Evolutionary conservation across 92 coral and sea anemone genomes (phyloP), one percentile per base, ranked within the genome.

Genomic region (Epizoanthus scotinus): DNA sequence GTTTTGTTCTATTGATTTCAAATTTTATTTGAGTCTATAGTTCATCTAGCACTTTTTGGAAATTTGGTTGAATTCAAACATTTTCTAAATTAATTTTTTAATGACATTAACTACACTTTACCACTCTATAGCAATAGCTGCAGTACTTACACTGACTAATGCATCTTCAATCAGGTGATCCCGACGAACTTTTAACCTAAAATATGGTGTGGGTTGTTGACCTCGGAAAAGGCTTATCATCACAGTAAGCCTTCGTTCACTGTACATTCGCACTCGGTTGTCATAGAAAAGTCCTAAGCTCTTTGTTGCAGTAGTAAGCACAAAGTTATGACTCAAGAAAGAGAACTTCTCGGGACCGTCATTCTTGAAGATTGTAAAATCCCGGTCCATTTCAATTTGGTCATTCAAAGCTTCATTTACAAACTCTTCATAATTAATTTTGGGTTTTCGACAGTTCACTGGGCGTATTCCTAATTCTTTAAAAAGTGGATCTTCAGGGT

Each of bases 151-250:
- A 70, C 90, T 96, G 49, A 96, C 98, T 42, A 96, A 91, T 54
- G 99, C 99, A 84, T 96, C 99, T 60, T 91, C 98, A 73, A 96
- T 93, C 84, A 96, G 75, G 77, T 94, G 94, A 72, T 96, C 98
- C 67, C 99, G 70, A n/a, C 92, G 88, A 19, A 96, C 99, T 62
- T 92, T 96, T 47, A 96, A 85, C 73, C 95, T 89, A 34, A 96
- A 88, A 80, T 89, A 96, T 8, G 99, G 99, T 8, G 92, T 88
- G 42, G 95, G 94, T 50, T 85, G 96, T n/a, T 96, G 96, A 55
- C 98, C 94, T 28, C 95, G 88, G n/a, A 96, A 91, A 73, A 96
- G 93, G 78, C 99, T 96, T 73, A 93, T 91, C 4, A 96, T 65
- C 65, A 91, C 84, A 3, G 98, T 93, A 77, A 96, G 90, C 38